Evolutionary conservation across 2,113 vertebrate species (phyloP), one percentile per base, ranked within the genome.

Genomic region (Hepsetus odoe): DNA sequence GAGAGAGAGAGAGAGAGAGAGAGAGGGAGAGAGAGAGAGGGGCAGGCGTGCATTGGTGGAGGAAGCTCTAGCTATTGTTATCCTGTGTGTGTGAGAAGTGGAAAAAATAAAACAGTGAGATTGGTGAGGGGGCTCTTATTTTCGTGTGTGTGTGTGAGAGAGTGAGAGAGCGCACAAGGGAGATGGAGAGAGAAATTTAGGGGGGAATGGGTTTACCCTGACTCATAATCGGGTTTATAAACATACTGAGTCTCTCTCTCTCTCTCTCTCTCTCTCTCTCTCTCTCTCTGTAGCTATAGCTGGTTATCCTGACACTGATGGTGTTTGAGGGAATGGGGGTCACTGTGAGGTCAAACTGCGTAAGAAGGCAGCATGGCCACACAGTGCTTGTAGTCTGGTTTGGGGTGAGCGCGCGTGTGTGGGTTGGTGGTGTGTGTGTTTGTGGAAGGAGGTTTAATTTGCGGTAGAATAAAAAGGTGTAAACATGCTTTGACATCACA

Each of bases 301-400:
- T 91, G 89, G 88, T 91, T 90, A 90, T 82, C 82, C 89, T 83
- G 55, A 77, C 82, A 86, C 88, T 89, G 89, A 87, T 88, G 89
- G 85, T 85, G 81, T 87, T 87, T 40, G 77, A 81, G 66, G 86
- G 87, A 87, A 89, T 83, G 24, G 79, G 84, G 87, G 87, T 91
- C 88, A 89, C 53, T 44, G 80, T 72, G 84, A 87, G 90, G 87
- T 82, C 88, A 87, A 76, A 70, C 38, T 80, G 49, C 59, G 51
- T 66, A 46, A 66, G 61, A 76, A 24, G 51, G 46, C 46, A 66
- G 53, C 74, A 66, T 28, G 33, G 51, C 61, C 30, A 55, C 62
- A 66, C 74, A 76, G 55, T 55, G 61, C 74, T 74, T 24, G 65
- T 69, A 56, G 11, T 68, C 46, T 56, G 59, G 40, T 61, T 42